phyloP scores from a whole-genome alignment of 2,113 vertebrate species.

The Clarias magur region DNA sequence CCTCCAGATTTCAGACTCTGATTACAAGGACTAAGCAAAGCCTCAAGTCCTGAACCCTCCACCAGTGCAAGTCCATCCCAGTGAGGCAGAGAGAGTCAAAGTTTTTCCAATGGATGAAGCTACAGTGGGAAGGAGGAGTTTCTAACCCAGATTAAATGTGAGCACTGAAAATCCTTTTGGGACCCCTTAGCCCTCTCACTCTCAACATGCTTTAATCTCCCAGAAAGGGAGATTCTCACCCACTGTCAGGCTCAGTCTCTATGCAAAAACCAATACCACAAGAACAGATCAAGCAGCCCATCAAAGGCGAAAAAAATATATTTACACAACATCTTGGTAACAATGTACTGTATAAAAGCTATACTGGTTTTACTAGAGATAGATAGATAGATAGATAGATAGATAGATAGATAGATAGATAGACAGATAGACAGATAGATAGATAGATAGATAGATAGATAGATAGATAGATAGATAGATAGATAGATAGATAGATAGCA shows the following conservation, averaged over 20 bases:
- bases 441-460: too few relatives aligned
- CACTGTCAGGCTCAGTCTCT: constrained; percentile 13
- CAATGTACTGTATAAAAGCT: too few relatives aligned
- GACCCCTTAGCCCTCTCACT: constrained; percentile 9
- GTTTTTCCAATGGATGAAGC: constrained; percentile 22
- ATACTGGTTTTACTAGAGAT: too few relatives aligned
- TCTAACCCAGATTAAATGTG: constrained; percentile 55
- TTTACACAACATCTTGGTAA: too few relatives aligned
- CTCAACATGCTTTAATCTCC: neutral
- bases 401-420: too few relatives aligned
- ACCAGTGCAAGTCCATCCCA: constrained; percentile 12
- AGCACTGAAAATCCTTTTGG: constrained; percentile 60
- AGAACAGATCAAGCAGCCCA: neutral
- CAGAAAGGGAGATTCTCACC: constrained; percentile 26
- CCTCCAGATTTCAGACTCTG: neutral
- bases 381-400: too few relatives aligned
- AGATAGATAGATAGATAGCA: neutral
- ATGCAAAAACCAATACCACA: neutral
- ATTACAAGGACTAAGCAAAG: neutral
- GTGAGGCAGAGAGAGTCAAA: neutral
- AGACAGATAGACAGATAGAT: too few relatives aligned
- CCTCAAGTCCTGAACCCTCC: neutral
- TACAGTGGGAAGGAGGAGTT: constrained; percentile 58
- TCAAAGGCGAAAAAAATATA: neutral
- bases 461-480: neutral